Evolutionary conservation across 2,113 vertebrate species (phyloP).

Genomic region (Lepisosteus oculatus): DNA sequence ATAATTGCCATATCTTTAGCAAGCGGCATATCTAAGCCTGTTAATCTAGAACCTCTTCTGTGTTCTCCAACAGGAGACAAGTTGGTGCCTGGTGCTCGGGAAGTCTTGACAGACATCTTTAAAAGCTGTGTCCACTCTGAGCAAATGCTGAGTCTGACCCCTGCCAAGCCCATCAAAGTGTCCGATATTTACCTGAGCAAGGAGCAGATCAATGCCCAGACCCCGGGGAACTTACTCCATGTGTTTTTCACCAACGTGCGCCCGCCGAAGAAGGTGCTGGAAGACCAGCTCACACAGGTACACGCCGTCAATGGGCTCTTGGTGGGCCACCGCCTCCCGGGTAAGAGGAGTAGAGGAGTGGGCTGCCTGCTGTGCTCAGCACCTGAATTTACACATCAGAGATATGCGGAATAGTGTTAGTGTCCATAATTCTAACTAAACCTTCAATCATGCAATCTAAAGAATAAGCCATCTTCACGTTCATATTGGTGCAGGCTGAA

Average conservation of each 20-base stretch:
- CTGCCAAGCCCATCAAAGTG: slow-evolving; percentile 84
- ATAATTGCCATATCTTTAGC: too few relatives aligned
- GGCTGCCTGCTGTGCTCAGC: too few relatives aligned
- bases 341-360: too few relatives aligned
- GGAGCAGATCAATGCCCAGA: slow-evolving; percentile 94
- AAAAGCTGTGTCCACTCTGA: slow-evolving; percentile 92
- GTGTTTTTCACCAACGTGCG: slow-evolving; percentile 92
- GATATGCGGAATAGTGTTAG: too few relatives aligned
- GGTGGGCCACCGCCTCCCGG: too few relatives aligned
- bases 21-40: neutral
- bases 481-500: too few relatives aligned
- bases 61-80: slow-evolving; percentile 76
- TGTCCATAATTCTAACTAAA: too few relatives aligned
- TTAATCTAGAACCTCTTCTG: neutral
- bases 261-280: slow-evolving; percentile 90
- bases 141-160: slow-evolving; percentile 89
- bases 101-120: slow-evolving; percentile 91
- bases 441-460: too few relatives aligned
- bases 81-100: slow-evolving; percentile 81
- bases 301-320: neutral
- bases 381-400: too few relatives aligned
- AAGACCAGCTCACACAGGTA: slow-evolving; percentile 97
- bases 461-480: too few relatives aligned
- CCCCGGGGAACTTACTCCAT: slow-evolving; percentile 88
- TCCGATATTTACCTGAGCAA: slow-evolving; percentile 96